Evolutionary conservation across 2,888 invertebrate species (phyloP), one percentile per base, ranked within the genome.

Genomic region (Aleiodes leptofemur): DNA sequence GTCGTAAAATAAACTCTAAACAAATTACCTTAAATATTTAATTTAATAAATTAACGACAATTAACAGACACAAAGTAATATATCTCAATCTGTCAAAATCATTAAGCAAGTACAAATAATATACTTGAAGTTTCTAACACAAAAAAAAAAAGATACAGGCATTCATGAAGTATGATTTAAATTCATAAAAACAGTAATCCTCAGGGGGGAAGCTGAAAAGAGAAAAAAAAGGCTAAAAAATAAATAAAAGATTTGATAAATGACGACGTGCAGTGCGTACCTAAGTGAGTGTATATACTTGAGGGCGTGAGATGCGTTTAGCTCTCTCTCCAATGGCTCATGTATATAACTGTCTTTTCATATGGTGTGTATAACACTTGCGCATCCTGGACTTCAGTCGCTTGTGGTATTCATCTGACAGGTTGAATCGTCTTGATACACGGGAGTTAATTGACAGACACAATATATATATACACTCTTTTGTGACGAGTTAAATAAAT

Each of bases 181-280:
- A 34, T 61, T 55, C 14, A 64, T 64, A 53, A 23, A 61, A 72
- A 61, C 23, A 16, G 53, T 53, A 64, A 72, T 64, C 51, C 51
- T 31, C n/a, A 55, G 38, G 23, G 53, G 53, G 43, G 43, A 13
- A 61, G 55, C 48, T 16, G 69, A 29, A 55, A 56, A 14, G 29
- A 29, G n/a, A 23, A 23, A 23, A 23, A 23, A 23, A 23, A 51
- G 11, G 4, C 13, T 38, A 51, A 29, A 55, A n/a, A 13, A 61
- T 34, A 34, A 34, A 34, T 34, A 6, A 14, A 9, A 38, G 61
- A 61, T 43, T 61, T 70, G 70, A 57, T 70, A 23, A 70, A 70
- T 70, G 57, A 48, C 43, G 48, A 70, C 51, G 70, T 57, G 70
- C 70, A 43, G 57, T 70, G 57, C 43, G 57, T 70, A 70, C 48